Percentiles rank a stretch among this genome's conserved stretches.
phyloP scores from a whole-genome alignment of 2,888 invertebrate species.

The Calameuta pallipes region DNA sequence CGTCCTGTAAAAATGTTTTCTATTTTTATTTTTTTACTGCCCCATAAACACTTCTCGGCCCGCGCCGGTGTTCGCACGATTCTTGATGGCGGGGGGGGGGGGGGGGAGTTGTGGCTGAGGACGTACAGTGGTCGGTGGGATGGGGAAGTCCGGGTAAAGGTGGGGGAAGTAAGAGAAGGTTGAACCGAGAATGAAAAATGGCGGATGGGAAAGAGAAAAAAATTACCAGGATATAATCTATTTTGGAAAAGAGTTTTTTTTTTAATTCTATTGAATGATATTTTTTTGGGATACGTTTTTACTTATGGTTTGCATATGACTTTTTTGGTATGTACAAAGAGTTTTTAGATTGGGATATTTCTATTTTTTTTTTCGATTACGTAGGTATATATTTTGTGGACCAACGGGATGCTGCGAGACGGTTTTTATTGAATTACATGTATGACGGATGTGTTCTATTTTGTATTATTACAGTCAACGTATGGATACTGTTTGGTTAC shows the following conservation, averaged over 20 bases:
- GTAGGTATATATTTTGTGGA: not conserved
- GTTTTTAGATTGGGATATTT: not conserved
- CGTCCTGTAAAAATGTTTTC: constrained; percentile 59
- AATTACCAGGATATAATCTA: not conserved
- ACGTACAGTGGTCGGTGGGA: no score
- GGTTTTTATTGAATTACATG: not conserved
- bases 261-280: not conserved
- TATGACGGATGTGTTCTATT: no score
- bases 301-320: not conserved
- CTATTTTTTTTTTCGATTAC: not conserved
- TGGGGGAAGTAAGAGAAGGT: not conserved
- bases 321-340: not conserved
- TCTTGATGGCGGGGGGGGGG: not conserved
- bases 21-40: constrained; percentile 57
- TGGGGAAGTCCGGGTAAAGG: not conserved
- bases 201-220: not conserved
- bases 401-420: not conserved
- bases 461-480: not conserved
- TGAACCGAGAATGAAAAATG: not conserved
- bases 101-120: no score
- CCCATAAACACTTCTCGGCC: constrained; percentile 43
- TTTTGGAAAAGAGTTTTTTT: not conserved
- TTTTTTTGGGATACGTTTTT: not conserved
- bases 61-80: not conserved
- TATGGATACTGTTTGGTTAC: not conserved